phyloP scores from a whole-genome alignment of 2,113 vertebrate genomes.

The Cottus gobio region DNA sequence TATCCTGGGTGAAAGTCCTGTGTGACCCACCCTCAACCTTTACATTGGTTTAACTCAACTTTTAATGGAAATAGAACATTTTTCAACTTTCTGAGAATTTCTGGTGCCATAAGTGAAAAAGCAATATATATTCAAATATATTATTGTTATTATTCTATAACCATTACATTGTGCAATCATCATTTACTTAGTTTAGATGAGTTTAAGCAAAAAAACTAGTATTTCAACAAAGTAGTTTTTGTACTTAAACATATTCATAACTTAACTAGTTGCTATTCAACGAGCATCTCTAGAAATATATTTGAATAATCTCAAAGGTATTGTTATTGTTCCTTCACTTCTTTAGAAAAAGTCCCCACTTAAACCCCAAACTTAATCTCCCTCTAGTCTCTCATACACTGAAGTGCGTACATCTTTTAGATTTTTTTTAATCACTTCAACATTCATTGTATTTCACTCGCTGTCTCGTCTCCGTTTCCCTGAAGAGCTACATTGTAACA shows the following conservation, averaged over 20 bases:
- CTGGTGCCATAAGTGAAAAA: no score
- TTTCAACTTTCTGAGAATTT: no score
- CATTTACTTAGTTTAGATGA: no score
- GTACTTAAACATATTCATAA: neutral
- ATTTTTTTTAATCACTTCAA: neutral
- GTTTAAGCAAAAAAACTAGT: no score
- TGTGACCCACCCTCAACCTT: no score
- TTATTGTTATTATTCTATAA: neutral
- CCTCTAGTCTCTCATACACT: no score
- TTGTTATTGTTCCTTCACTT: no score
- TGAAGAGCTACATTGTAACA: neutral
- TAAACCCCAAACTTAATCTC: no score
- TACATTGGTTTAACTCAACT: neutral
- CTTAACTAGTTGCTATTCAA: neutral
- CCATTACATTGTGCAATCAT: no score
- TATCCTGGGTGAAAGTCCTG: no score
- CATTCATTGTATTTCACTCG: conserved; percentile 9
- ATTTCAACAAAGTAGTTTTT: neutral
- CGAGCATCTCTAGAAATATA: neutral
- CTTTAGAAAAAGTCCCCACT: no score
- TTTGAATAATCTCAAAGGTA: neutral
- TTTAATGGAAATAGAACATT: neutral
- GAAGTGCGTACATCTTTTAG: neutral
- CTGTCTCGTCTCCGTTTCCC: conserved; percentile 12
- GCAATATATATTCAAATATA: neutral